Percentiles rank a stretch among this genome's conserved stretches.
Evolutionary conservation across 2,888 invertebrate genomes (phyloP).

Genomic region (Eupelmus urozonus): DNA sequence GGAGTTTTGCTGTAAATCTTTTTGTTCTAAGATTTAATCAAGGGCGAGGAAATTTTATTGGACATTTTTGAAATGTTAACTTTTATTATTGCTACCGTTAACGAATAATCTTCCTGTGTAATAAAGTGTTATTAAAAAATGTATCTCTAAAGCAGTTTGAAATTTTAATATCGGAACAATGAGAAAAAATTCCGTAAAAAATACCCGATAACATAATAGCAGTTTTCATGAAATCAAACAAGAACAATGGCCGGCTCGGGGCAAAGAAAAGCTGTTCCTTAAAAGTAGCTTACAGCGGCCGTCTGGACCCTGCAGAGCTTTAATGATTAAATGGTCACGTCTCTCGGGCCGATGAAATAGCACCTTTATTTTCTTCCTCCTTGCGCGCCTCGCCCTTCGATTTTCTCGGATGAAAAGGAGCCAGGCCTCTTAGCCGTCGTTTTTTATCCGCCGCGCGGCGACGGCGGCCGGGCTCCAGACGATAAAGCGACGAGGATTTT

Average conservation of each 20-base stretch:
- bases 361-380: conserved; percentile 32
- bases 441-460: conserved; percentile 13
- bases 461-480: background rate
- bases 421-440: conserved; percentile 17
- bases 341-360: conserved; percentile 45
- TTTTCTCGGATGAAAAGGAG: conserved; percentile 44
- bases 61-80: no score
- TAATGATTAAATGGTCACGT: conserved; percentile 53
- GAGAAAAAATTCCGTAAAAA: no score
- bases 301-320: background rate
- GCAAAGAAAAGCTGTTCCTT: background rate
- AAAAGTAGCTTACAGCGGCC: background rate
- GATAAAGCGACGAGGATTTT: conserved; percentile 40
- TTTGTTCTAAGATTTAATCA: no score
- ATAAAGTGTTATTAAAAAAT: no score
- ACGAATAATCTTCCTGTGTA: no score
- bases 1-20: no score
- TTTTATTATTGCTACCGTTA: no score
- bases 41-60: no score
- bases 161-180: no score
- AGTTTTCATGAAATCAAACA: no score
- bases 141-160: no score
- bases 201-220: no score
- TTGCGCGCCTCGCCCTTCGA: background rate
- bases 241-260: background rate